Evolutionary conservation across 2,888 invertebrate species (phyloP).

Genomic region (Trimorus sp.): DNA sequence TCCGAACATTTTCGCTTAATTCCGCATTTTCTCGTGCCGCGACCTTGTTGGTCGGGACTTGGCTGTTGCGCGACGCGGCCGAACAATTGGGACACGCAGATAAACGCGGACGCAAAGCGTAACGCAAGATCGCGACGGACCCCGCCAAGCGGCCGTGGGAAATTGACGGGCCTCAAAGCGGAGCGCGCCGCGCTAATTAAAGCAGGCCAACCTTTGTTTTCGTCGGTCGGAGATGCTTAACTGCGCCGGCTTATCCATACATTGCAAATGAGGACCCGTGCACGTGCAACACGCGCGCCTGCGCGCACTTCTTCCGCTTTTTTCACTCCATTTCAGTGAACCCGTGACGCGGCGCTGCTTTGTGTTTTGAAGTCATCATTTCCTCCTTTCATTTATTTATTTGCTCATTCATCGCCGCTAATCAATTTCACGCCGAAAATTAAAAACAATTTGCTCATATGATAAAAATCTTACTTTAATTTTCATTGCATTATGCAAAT

Average conservation of each 20-base stretch:
- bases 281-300: conserved; percentile 26
- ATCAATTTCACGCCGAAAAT: too few relatives aligned
- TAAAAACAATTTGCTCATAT: too few relatives aligned
- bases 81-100: conserved; percentile 73
- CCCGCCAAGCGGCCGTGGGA: conserved; percentile 72
- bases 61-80: too few relatives aligned
- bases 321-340: background rate
- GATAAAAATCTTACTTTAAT: too few relatives aligned
- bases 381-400: too few relatives aligned
- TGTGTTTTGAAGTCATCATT: too few relatives aligned
- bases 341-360: too few relatives aligned
- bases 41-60: too few relatives aligned
- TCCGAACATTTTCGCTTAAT: too few relatives aligned
- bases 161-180: conserved; percentile 69
- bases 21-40: too few relatives aligned
- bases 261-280: conserved; percentile 37
- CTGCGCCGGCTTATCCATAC: conserved; percentile 37
- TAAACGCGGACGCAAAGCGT: conserved; percentile 70
- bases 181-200: conserved; percentile 73
- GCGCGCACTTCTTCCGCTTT: background rate
- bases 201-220: conserved; percentile 73
- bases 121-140: conserved; percentile 40
- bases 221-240: conserved; percentile 51
- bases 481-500: too few relatives aligned
- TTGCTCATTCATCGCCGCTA: too few relatives aligned